These are phyloP conservation scores for Lepus americanus DNA, from an alignment of 2,113 vertebrate species.

Conservation along the genomic window DNA sequence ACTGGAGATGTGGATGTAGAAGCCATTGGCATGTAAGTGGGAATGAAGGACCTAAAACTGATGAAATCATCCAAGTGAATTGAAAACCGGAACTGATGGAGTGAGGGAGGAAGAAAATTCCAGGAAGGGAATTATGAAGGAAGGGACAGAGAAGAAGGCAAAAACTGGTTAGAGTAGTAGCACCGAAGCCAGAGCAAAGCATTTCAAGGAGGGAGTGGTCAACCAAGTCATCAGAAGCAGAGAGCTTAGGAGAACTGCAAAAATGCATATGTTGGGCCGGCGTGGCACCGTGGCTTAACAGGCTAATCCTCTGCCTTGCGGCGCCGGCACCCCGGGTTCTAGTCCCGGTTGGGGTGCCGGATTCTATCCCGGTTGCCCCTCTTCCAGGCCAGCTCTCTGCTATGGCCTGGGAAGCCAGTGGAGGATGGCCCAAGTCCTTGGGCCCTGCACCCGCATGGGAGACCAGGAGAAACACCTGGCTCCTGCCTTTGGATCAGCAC, in stretches of 20 bases:
- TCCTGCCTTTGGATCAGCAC: too few relatives aligned
- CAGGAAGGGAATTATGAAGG: conserved; percentile 35
- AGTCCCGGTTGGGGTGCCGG: too few relatives aligned
- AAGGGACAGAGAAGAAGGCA: neutral
- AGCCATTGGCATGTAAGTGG: neutral
- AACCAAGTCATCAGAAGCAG: neutral
- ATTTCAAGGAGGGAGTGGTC: neutral
- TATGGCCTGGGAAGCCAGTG: too few relatives aligned
- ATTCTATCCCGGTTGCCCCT: too few relatives aligned
- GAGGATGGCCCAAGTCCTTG: too few relatives aligned
- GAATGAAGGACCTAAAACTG: neutral
- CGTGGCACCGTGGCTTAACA: too few relatives aligned
- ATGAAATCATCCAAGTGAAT: conserved; percentile 32
- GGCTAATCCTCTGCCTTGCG: too few relatives aligned
- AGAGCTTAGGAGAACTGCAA: neutral
- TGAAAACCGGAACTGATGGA: neutral
- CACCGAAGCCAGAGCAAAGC: neutral
- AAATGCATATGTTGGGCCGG: neutral
- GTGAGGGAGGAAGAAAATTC: neutral
- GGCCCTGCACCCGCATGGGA: too few relatives aligned
- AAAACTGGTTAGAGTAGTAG: neutral
- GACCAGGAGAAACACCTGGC: too few relatives aligned
- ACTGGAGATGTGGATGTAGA: neutral
- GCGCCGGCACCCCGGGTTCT: too few relatives aligned
- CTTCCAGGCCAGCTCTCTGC: too few relatives aligned